Conservation (phyloP, 1,140 invertebrate species). For the Micrasema minimum region DNA sequence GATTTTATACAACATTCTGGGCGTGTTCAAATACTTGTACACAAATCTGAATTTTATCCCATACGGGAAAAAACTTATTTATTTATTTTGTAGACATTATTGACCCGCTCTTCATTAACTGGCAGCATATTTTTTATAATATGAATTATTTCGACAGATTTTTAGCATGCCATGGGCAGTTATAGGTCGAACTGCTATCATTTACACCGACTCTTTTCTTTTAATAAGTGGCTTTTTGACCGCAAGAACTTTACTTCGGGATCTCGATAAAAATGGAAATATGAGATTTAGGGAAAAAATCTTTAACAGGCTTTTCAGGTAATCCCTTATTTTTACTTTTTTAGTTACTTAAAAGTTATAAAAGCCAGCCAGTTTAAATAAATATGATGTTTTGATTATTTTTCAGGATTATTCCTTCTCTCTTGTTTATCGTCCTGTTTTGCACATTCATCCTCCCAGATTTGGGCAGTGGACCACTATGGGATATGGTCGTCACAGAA, state of each 20-base stretch:
- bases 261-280: constrained; percentile 67
- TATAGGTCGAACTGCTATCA: constrained; percentile 76
- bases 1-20: no score
- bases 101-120: no score
- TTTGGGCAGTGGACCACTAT: constrained; percentile 70
- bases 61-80: no score
- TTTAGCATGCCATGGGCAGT: constrained; percentile 77
- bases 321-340: constrained; percentile 11
- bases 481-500: constrained; percentile 71
- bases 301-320: constrained; percentile 72
- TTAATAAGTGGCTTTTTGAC: constrained; percentile 80
- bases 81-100: no score
- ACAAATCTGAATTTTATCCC: no score
- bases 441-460: constrained; percentile 73
- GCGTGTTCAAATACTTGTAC: no score
- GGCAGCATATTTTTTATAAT: no score
- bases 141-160: constrained; percentile 66
- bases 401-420: constrained; percentile 69
- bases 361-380: neutral
- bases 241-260: constrained; percentile 72
- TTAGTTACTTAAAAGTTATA: neutral
- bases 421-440: constrained; percentile 71
- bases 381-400: constrained; percentile 21
- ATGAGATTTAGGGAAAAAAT: constrained; percentile 72
- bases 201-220: constrained; percentile 82